Base-by-base conservation (phyloP, 2,888 invertebrate genomes). In the Catocala sponsa region DNA sequence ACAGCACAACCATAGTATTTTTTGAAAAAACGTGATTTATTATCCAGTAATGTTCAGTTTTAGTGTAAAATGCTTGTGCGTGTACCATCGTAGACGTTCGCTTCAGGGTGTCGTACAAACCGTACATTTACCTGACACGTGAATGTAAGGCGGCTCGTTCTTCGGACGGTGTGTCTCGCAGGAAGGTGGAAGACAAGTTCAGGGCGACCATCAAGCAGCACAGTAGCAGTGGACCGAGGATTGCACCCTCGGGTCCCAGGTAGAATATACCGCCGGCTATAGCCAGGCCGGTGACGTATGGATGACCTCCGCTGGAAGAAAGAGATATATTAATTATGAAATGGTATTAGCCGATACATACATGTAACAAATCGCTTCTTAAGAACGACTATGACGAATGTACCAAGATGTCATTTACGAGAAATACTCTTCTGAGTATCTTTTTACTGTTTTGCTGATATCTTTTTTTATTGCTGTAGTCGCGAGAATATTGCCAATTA, bases 211-310 rank as follows among this genome's bases (percentile, higher is more conserved):
- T 97, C 58, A 99, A 96, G 80, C 98, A 98, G 89, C 99, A 99
- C 0, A 99, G 95, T 54, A 99, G 95, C 38, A 99, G 95, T 0
- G 99, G 99, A 0, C 99, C 99, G 64, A 99, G 97, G 74, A 99
- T 98, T 0, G 99, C 99, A 0, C 99, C 99, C 91, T 99, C 98
- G 60, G 98, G 97, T 0, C 99, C 99, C 74, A 99, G 95, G 95
- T 98, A 99, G 91, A 99, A 99, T 84, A 99, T 98, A 51, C 99
- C 99, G 10, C 99, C 99, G 13, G 99, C 99, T 83, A 99, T 98
- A 2, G 99, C 98, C 58, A 99, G 94, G 42, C 99, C 99, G 7
- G 99, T 99, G 68, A 99, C 96, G 92, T 99, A 99, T 0, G 99
- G 99, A 94, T 99, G 99, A 2, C 99, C 98, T 25, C 98, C 97